Conservation (phyloP, 2,797 vertebrate genomes). For the Falco berigora region DNA sequence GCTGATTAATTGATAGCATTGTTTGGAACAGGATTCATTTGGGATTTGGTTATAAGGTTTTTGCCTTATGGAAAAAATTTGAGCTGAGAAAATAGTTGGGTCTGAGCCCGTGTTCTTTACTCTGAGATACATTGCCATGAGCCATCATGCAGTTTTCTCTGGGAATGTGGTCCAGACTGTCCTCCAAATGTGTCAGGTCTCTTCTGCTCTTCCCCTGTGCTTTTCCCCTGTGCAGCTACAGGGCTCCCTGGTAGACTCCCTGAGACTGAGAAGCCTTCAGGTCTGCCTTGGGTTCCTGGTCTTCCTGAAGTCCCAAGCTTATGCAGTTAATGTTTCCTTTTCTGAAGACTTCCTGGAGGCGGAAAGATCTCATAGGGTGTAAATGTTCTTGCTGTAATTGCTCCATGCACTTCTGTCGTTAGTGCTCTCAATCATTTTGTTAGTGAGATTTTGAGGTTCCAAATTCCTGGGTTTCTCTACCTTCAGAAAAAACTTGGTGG, state of each 20-base stretch:
- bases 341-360: neutral
- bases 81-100: neutral
- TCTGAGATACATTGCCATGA: fast-evolving
- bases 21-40: neutral
- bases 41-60: neutral
- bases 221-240: neutral
- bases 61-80: neutral
- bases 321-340: fast-evolving
- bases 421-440: neutral
- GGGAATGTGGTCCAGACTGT: neutral
- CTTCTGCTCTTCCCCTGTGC: neutral
- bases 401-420: fast-evolving
- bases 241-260: neutral
- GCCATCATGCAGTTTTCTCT: neutral
- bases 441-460: neutral
- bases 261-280: neutral
- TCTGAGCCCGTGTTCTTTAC: neutral
- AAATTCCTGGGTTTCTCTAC: neutral
- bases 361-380: neutral
- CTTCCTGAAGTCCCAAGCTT: neutral
- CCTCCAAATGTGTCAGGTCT: fast-evolving
- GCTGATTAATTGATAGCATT: neutral
- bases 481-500: neutral
- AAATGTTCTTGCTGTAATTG: neutral
- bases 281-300: fast-evolving